Evolutionary conservation across 2,888 invertebrate species (phyloP).

Genomic region (Trimorus sp.): DNA sequence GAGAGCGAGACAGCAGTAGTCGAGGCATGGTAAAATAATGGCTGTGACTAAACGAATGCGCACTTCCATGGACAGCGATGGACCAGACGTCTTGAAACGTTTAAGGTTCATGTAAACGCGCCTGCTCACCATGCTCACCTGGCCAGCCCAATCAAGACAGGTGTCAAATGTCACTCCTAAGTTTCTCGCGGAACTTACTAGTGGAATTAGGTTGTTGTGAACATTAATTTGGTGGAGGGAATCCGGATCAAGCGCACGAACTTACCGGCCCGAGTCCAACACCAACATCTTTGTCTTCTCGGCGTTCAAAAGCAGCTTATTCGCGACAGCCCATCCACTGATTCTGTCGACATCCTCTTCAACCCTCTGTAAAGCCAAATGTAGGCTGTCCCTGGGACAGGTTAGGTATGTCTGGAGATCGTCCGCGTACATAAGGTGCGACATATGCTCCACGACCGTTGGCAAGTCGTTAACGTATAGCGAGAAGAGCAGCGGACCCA

Average conservation of each 20-base stretch:
- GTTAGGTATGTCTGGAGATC: constrained; percentile 1
- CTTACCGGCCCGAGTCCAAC: background rate
- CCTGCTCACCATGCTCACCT: too few species aligned
- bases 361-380: background rate
- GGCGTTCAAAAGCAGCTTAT: background rate
- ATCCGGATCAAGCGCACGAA: background rate
- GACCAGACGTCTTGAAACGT: too few species aligned
- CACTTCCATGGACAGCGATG: too few species aligned
- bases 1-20: constrained; percentile 12
- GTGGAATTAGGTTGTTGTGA: background rate
- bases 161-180: background rate
- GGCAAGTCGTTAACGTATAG: background rate
- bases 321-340: background rate
- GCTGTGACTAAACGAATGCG: background rate
- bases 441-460: background rate
- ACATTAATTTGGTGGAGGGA: background rate
- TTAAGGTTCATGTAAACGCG: too few species aligned
- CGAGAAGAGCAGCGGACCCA: background rate
- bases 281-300: background rate
- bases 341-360: background rate
- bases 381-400: too few species aligned
- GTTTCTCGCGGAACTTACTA: constrained; percentile 1
- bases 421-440: background rate
- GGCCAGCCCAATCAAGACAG: background rate
- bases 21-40: background rate